phyloP scores from a whole-genome alignment of 2,888 invertebrate genomes.

The Habrosyne pyritoides region DNA sequence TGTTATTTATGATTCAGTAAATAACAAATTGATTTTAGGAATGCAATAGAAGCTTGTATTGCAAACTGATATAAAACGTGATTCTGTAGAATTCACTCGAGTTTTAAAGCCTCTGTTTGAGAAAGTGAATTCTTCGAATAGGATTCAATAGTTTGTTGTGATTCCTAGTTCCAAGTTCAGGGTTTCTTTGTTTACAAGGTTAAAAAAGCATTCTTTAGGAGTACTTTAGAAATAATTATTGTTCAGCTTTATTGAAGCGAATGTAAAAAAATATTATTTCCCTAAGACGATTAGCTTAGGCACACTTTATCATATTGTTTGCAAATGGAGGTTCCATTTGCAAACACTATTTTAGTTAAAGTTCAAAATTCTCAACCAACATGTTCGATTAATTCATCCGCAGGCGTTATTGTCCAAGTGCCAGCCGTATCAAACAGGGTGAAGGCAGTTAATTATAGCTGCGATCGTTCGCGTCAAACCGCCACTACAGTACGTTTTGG shows the following conservation, averaged over 20 bases:
- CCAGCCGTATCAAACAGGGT: not conserved
- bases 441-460: conserved; percentile 3
- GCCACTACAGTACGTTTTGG: not conserved
- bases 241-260: too few relatives aligned
- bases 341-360: not conserved
- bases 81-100: not conserved
- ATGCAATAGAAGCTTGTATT: too few relatives aligned
- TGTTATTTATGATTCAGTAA: not conserved
- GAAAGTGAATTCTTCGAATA: not conserved
- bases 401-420: not conserved
- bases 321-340: too few relatives aligned
- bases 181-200: too few relatives aligned
- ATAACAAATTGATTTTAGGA: not conserved
- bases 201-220: too few relatives aligned
- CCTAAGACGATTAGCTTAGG: too few relatives aligned
- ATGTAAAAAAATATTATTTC: too few relatives aligned
- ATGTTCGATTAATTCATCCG: not conserved
- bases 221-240: too few relatives aligned
- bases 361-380: not conserved
- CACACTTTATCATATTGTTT: too few relatives aligned
- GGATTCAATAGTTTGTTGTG: not conserved
- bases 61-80: not conserved
- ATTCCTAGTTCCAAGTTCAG: too few relatives aligned
- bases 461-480: not conserved
- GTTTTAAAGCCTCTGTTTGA: not conserved